Base-by-base conservation (phyloP, 2,797 vertebrate species). In the Podargus strigoides region DNA sequence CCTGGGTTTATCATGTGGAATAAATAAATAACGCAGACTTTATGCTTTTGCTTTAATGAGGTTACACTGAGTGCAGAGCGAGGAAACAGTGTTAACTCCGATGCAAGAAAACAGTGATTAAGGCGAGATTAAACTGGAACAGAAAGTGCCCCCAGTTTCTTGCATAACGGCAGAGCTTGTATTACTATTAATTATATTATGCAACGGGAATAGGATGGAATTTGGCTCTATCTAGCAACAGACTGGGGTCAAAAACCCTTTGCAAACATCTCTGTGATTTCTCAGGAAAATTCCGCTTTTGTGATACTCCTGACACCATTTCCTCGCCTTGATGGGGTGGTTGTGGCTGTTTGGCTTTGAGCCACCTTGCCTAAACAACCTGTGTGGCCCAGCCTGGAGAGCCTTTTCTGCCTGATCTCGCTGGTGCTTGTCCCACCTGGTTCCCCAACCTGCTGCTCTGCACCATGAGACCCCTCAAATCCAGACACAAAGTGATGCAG, bases 1-100 rank as follows among this genome's bases (percentile, higher is more conserved):
- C 92, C 96, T 96, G 92, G 85, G 49, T 97, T 97, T 96, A 96
- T 96, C 96, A 75, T 59, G 62, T 42, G 79, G 95, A 85, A 96
- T 95, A 97, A 97, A 96, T 92, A 96, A 97, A 94, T 83, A 94
- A 79, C 63, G 24, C 12, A 24, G 62, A 52, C 77, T 81, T 81
- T 79, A 91, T 93, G 88, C 47, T 49, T 56, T 63, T 92, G 82
- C 87, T 93, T 93, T 95, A 90, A 85, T 44, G 85, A 96, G 95
- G 92, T 97, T 97, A 91, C 77, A 50, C 12, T 55, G 62, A 83
- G 94, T n/a, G 16, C 69, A 11, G 58, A 69, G 87, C 22, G 74
- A 97, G 94, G 92, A 95, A 94, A 58, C 13, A 19, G 55, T 2
- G 42, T 80, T 91, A 94, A 41, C 52, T 50, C 60, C 13, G 3